Conservation (phyloP, 1,140 invertebrate genomes). For the Tetramorium alpestre region DNA sequence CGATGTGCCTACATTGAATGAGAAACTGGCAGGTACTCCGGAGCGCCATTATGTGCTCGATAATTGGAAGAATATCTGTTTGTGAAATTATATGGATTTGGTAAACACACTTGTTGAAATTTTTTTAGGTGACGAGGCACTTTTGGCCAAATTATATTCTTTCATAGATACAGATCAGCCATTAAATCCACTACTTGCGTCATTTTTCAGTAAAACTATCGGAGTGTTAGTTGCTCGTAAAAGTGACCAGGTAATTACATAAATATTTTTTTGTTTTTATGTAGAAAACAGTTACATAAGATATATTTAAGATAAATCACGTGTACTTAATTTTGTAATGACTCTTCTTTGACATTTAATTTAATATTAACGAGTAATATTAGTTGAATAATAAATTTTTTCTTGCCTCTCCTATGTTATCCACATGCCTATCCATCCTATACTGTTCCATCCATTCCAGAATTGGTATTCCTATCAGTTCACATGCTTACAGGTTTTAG, state of each 20-base stretch:
- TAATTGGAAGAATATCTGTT: not conserved
- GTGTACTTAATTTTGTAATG: not conserved
- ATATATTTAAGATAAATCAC: slow-evolving; percentile 23
- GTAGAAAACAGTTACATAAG: not conserved
- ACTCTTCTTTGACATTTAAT: not conserved
- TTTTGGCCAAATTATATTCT: slow-evolving; percentile 94
- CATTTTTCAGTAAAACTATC: slow-evolving; percentile 98
- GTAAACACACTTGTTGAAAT: not conserved
- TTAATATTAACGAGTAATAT: slow-evolving; percentile 30
- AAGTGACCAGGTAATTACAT: slow-evolving; percentile 89
- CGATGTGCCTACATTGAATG: slow-evolving; percentile 94
- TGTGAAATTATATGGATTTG: not conserved
- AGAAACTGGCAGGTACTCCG: slow-evolving; percentile 89
- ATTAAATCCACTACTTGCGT: slow-evolving; percentile 97
- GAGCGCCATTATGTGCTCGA: not conserved
- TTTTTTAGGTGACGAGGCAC: slow-evolving; percentile 88
- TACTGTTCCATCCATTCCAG: slow-evolving; percentile 84
- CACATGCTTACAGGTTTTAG: slow-evolving; percentile 95
- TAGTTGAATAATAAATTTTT: slow-evolving; percentile 51
- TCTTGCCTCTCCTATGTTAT: slow-evolving; percentile 24
- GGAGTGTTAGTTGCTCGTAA: slow-evolving; percentile 94
- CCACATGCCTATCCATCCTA: slow-evolving; percentile 47
- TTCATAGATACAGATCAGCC: slow-evolving; percentile 95
- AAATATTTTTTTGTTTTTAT: slow-evolving; percentile 1
- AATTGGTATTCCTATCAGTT: slow-evolving; percentile 97